A percentile compares a stretch with the other conserved stretches of the same genome.
phyloP scores from a whole-genome alignment of 2,113 vertebrate species.

The Apodemus sylvaticus region DNA sequence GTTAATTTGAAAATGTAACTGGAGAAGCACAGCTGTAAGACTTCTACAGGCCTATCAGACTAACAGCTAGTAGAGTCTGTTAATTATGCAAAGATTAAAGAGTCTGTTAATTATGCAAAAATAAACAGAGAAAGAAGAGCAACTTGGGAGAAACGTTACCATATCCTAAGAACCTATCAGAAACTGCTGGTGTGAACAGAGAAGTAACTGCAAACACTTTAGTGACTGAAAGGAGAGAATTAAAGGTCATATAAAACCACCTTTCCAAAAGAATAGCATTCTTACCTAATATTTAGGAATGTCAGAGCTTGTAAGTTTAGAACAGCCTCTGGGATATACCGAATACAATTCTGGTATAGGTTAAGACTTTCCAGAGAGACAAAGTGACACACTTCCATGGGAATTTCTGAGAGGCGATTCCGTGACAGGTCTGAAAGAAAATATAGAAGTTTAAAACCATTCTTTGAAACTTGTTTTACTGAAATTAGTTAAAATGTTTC shows the following conservation, averaged over 20 bases:
- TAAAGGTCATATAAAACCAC: conserved; percentile 25
- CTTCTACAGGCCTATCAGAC: background rate
- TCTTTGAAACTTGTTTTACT: conserved; percentile 39
- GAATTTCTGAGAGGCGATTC: conserved; percentile 95
- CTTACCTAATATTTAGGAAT: conserved; percentile 97
- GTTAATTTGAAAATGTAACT: conserved; percentile 40
- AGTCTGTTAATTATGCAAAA: conserved; percentile 36
- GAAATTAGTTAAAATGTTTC: conserved; percentile 31
- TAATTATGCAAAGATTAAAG: conserved; percentile 32
- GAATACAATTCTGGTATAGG: conserved; percentile 98
- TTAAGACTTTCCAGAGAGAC: conserved; percentile 97
- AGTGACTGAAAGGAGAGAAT: conserved; percentile 29
- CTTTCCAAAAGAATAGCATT: background rate
- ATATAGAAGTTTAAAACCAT: conserved; percentile 49
- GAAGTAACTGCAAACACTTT: conserved; percentile 5
- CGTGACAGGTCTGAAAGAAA: conserved; percentile 92
- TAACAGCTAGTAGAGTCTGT: background rate
- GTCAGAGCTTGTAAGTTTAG: conserved; percentile 95
- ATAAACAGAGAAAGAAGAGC: conserved; percentile 4
- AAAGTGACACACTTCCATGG: conserved; percentile 94
- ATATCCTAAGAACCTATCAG: background rate
- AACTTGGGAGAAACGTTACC: background rate
- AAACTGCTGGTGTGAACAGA: background rate
- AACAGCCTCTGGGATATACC: conserved; percentile 94
- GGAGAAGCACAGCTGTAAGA: background rate